phyloP scores from a whole-genome alignment of 2,888 invertebrate species.

The Tipula helvola region DNA sequence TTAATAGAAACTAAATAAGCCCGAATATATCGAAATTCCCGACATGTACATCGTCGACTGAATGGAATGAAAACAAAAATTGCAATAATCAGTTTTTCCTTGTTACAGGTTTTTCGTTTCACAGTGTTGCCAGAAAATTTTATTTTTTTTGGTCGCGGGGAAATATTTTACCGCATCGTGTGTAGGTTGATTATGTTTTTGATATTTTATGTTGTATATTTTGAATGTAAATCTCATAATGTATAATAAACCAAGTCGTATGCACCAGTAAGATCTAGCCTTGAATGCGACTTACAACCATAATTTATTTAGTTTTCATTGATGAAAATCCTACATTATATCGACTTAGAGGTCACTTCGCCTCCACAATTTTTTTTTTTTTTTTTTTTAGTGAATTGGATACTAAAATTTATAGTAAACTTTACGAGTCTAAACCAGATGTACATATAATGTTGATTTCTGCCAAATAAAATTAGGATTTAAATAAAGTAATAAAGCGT shows the following conservation, averaged over 20 bases:
- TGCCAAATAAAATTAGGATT: background rate
- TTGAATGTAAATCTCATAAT: background rate
- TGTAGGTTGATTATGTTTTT: background rate
- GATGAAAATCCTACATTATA: background rate
- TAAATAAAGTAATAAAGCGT: background rate
- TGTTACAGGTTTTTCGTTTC: background rate
- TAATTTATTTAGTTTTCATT: background rate
- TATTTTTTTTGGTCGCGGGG: background rate
- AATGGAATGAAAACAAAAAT: background rate
- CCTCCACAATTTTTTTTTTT: background rate
- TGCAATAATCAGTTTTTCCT: background rate
- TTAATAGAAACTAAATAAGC: background rate
- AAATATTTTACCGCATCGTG: background rate
- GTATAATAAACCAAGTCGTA: background rate
- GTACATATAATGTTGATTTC: background rate
- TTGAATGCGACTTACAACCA: background rate
- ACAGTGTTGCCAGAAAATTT: background rate
- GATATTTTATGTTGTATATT: background rate
- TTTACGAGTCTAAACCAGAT: background rate
- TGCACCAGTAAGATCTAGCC: background rate
- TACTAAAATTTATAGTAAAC: background rate
- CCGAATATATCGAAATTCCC: background rate
- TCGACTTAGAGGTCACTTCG: background rate
- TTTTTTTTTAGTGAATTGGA: background rate
- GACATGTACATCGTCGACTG: background rate